Evolutionary conservation across 2,797 vertebrate genomes (phyloP).

Genomic region (Crossoptilon crossoptilon): DNA sequence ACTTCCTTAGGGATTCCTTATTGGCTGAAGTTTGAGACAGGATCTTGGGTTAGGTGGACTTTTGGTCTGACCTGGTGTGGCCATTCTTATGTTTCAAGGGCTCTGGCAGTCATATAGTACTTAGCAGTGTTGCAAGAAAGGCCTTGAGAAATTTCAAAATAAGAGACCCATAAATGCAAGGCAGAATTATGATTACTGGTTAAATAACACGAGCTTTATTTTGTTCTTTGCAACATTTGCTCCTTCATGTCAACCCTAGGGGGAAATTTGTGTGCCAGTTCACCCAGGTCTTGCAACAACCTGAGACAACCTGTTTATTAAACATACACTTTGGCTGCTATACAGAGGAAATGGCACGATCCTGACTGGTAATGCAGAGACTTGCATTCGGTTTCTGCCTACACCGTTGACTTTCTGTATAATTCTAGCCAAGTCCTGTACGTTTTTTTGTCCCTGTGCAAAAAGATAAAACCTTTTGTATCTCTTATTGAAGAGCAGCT

Average conservation of each 20-base stretch:
- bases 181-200: conserved; percentile 28
- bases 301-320: conserved; percentile 74
- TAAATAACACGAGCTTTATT: conserved; percentile 48
- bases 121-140: conserved; percentile 39
- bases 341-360: conserved; percentile 66
- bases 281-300: conserved; percentile 69
- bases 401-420: conserved; percentile 2
- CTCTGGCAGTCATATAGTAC: conserved; percentile 1
- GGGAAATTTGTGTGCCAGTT: conserved; percentile 65
- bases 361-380: conserved; percentile 59
- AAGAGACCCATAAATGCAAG: conserved; percentile 44
- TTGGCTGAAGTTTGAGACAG: neutral
- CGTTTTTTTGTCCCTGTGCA: neutral
- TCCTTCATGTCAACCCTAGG: conserved; percentile 68
- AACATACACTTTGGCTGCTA: conserved; percentile 53
- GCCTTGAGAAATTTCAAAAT: conserved; percentile 48
- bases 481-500: neutral
- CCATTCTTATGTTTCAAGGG: conserved; percentile 12
- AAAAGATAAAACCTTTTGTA: neutral
- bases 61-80: conserved; percentile 8
- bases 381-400: conserved; percentile 66
- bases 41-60: neutral
- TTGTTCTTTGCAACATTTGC: conserved; percentile 49
- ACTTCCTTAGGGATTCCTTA: neutral
- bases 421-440: conserved; percentile 19